A percentile compares a stretch with the other conserved stretches of the same genome.
phyloP scores from a whole-genome alignment of 2,888 invertebrate species.

The Calliphora vomitoria region DNA sequence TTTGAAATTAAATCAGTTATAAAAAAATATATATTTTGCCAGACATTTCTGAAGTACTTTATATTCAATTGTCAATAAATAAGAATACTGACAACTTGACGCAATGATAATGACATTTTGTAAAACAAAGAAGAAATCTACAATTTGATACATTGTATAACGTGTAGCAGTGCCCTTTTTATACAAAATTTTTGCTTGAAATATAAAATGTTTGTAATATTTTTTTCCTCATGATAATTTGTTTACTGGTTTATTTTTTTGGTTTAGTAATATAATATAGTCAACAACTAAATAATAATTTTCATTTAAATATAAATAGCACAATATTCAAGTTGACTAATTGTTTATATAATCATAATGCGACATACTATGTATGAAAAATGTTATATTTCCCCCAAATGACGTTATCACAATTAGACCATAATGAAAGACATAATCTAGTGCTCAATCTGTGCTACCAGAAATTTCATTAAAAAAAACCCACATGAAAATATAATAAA shows the following conservation, averaged over 20 bases:
- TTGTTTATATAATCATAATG: conserved; percentile 52
- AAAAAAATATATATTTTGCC: neutral
- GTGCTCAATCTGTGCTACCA: neutral
- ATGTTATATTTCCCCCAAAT: conserved; percentile 14
- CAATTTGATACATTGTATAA: too few relatives aligned
- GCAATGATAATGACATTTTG: too few relatives aligned
- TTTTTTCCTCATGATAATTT: too few relatives aligned
- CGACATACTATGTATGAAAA: conserved; percentile 33
- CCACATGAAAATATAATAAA: neutral
- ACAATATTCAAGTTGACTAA: conserved; percentile 36
- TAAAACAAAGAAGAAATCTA: too few relatives aligned
- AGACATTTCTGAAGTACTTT: neutral
- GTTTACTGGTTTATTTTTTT: neutral
- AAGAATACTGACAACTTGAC: too few relatives aligned
- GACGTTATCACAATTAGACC: conserved; percentile 28
- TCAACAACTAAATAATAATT: neutral
- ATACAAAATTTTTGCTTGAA: too few relatives aligned
- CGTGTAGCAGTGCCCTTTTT: too few relatives aligned
- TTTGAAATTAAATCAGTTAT: neutral
- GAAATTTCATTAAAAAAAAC: neutral
- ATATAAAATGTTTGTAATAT: too few relatives aligned
- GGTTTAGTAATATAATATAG: neutral
- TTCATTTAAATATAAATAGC: neutral
- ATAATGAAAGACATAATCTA: conserved; percentile 21
- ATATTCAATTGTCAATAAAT: neutral